A percentile compares a stretch with the other conserved stretches of the same genome.
Evolutionary conservation across 2,113 vertebrate species (phyloP).

Genomic region (Centrocercus urophasianus): DNA sequence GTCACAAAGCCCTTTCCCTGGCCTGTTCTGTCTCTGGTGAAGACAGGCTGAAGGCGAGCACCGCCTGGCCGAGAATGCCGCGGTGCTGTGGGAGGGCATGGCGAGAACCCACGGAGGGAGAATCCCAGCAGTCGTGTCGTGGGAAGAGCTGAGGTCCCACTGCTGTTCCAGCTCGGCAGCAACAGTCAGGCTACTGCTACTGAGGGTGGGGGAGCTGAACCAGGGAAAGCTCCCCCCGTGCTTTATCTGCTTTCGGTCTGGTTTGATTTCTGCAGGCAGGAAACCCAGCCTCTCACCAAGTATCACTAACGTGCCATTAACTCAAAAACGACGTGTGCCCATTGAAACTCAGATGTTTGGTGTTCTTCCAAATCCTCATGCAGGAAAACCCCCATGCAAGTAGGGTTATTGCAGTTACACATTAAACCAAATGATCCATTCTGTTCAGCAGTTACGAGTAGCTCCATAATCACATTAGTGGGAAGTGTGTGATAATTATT

Average conservation of each 20-base stretch:
- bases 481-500: not conserved
- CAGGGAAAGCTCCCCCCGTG: not conserved
- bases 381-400: not conserved
- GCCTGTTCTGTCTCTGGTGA: not conserved
- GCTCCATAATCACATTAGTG: not conserved
- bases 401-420: conserved; percentile 18
- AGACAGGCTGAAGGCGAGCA: not conserved
- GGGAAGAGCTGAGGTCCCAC: not conserved
- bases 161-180: not conserved
- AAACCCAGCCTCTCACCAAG: not conserved
- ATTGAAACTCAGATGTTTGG: not conserved
- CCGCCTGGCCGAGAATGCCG: not conserved
- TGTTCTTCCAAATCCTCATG: not conserved
- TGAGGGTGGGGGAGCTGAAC: not conserved
- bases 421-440: not conserved
- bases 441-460: not conserved
- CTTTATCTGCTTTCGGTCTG: not conserved
- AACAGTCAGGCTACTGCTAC: not conserved
- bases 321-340: not conserved
- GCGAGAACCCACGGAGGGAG: too few relatives aligned
- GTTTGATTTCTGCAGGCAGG: not conserved
- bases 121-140: not conserved
- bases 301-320: not conserved
- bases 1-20: not conserved
- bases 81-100: accelerated